Evolutionary conservation across 2,797 vertebrate genomes (phyloP).

Genomic region (Gobio occitaniae): DNA sequence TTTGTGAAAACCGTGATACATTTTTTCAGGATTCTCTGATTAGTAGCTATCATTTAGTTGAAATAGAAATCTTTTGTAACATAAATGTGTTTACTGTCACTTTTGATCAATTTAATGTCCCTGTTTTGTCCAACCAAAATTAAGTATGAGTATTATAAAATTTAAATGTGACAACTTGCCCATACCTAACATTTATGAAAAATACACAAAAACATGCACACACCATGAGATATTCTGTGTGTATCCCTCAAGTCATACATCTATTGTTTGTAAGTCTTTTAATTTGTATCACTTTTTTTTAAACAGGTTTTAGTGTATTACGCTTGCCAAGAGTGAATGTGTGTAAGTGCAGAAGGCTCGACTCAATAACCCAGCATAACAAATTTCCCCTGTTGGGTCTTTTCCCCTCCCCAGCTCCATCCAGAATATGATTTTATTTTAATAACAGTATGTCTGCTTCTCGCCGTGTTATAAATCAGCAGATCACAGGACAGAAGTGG

Average conservation of each 20-base stretch:
- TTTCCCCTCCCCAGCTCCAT: slow-evolving; percentile 65
- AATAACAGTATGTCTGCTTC: slow-evolving; percentile 94
- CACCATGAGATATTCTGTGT: not conserved
- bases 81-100: too few relatives aligned
- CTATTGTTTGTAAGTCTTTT: slow-evolving; percentile 16
- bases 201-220: not conserved
- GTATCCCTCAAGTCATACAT: not conserved
- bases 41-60: too few relatives aligned
- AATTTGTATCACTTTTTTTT: not conserved
- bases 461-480: slow-evolving; percentile 92
- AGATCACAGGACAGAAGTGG: slow-evolving; percentile 86
- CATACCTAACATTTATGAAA: not conserved
- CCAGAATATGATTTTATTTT: slow-evolving; percentile 92
- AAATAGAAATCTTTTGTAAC: too few relatives aligned
- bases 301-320: not conserved
- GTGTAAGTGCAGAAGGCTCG: slow-evolving; percentile 62
- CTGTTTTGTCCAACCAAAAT: not conserved
- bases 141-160: not conserved
- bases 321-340: slow-evolving; percentile 16
- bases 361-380: slow-evolving; percentile 64
- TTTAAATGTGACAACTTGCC: not conserved
- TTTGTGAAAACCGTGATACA: not conserved
- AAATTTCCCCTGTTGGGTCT: slow-evolving; percentile 68
- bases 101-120: too few relatives aligned
- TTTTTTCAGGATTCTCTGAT: too few relatives aligned